Conservation (phyloP, 2,113 vertebrate species). For the Gallinago paraguaiae region DNA sequence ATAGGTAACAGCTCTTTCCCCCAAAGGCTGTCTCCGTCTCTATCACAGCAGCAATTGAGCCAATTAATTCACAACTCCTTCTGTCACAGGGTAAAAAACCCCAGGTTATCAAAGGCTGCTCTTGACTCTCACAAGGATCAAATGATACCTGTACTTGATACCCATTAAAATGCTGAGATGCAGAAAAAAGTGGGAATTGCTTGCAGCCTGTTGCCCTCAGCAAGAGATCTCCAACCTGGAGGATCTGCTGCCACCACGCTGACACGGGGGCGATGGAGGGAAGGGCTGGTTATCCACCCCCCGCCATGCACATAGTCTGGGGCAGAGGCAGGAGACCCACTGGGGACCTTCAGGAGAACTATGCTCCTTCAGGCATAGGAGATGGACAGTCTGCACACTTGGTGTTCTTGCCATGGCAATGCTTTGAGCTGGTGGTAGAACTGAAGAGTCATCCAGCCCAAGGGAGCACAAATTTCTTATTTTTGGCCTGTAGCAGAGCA, state of each 20-base stretch:
- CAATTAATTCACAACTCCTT: not conserved
- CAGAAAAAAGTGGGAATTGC: not conserved
- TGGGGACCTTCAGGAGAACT: too few species aligned
- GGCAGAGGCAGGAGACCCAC: not conserved
- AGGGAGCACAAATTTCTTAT: not conserved
- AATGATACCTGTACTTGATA: not conserved
- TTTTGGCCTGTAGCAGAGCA: not conserved
- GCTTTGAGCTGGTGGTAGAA: not conserved
- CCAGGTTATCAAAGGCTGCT: not conserved
- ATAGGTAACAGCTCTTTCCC: not conserved
- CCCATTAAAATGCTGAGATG: not conserved
- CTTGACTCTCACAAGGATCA: not conserved
- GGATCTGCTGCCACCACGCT: not conserved
- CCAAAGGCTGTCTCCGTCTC: not conserved
- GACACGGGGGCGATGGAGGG: rapidly evolving
- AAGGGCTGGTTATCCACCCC: not conserved
- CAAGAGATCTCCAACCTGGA: not conserved
- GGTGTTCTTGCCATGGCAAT: rapidly evolving
- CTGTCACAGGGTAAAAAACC: not conserved
- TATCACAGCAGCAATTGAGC: not conserved
- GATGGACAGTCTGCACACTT: rapidly evolving
- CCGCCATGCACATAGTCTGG: rapidly evolving
- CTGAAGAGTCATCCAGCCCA: not conserved
- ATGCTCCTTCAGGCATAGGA: not conserved
- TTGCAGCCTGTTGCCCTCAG: not conserved